Conservation (phyloP, 2,113 vertebrate genomes). For the Oryctolagus cuniculus region DNA sequence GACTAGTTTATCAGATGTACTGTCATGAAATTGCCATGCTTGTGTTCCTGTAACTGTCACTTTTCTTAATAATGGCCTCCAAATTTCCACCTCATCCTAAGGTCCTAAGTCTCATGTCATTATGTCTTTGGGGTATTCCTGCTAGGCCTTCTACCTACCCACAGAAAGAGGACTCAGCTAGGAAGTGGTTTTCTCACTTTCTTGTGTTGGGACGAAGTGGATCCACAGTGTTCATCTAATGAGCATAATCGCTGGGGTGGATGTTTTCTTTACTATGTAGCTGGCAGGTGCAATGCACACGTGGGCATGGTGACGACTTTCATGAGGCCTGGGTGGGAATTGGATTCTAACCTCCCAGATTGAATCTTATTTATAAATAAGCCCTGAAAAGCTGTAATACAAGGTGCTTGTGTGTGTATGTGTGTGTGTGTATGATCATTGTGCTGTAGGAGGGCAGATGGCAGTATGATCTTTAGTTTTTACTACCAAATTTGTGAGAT, state of each 20-base stretch:
- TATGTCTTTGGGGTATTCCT: neutral
- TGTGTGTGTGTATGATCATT: neutral
- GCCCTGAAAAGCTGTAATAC: neutral
- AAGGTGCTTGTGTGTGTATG: neutral
- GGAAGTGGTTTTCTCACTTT: neutral
- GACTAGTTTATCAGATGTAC: neutral
- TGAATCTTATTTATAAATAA: constrained; percentile 63
- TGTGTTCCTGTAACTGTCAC: neutral
- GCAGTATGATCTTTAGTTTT: constrained; percentile 50
- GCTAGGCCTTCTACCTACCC: neutral
- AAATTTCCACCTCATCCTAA: neutral
- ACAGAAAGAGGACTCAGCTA: neutral
- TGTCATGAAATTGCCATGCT: neutral
- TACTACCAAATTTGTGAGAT: no score
- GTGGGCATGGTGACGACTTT: neutral
- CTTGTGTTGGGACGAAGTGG: neutral
- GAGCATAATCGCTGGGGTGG: neutral
- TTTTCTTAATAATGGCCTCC: neutral
- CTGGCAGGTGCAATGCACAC: neutral
- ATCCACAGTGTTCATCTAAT: neutral
- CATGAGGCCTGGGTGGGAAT: neutral
- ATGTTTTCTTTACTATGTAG: neutral
- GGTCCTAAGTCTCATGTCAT: neutral
- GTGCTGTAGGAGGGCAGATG: constrained; percentile 18
- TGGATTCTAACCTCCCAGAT: constrained; percentile 49